Percentiles rank a stretch among this genome's conserved stretches.
These are phyloP conservation scores for Epinotia bilunana DNA, from an alignment of 2,888 invertebrate genomes.

Conservation along the genomic window DNA sequence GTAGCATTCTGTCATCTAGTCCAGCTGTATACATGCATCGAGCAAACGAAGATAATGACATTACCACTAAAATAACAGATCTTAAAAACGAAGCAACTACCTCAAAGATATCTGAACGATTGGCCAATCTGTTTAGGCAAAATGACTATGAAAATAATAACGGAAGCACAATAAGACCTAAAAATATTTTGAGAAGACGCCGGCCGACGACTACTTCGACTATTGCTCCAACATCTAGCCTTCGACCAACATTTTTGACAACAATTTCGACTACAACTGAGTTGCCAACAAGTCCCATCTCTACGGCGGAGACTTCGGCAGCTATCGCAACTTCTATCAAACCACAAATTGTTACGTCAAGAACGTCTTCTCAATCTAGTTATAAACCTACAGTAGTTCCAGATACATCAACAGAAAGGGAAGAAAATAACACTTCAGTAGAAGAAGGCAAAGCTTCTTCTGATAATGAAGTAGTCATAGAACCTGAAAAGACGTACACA, in stretches of 20 bases:
- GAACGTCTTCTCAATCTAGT: conserved; percentile 75
- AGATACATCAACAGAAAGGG: conserved; percentile 54
- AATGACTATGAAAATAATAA: conserved; percentile 62
- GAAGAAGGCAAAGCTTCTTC: conserved; percentile 57
- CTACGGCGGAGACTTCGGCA: conserved; percentile 51
- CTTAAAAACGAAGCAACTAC: conserved; percentile 57
- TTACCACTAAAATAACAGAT: conserved; percentile 53
- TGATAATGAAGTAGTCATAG: conserved; percentile 83
- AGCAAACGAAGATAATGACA: conserved; percentile 66
- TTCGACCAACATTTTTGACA: conserved; percentile 48
- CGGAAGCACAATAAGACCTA: conserved; percentile 64
- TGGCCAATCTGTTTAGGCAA: conserved; percentile 64
- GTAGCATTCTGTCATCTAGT: conserved; percentile 55
- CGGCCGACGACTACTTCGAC: conserved; percentile 76
- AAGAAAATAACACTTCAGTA: conserved; percentile 57
- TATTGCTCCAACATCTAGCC: conserved; percentile 50
- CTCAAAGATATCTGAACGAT: conserved; percentile 65
- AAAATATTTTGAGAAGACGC: conserved; percentile 68
- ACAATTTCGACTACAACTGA: conserved; percentile 49
- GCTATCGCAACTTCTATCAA: conserved; percentile 60
- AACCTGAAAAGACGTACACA: conserved; percentile 85
- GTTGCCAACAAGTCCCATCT: conserved; percentile 45
- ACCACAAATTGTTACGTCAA: conserved; percentile 74
- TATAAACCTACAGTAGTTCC: conserved; percentile 60
- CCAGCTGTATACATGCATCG: conserved; percentile 51